Evolutionary conservation across 1,140 invertebrate species (phyloP), one percentile per base, ranked within the genome.

Genomic region (Nasonia longicornis): DNA sequence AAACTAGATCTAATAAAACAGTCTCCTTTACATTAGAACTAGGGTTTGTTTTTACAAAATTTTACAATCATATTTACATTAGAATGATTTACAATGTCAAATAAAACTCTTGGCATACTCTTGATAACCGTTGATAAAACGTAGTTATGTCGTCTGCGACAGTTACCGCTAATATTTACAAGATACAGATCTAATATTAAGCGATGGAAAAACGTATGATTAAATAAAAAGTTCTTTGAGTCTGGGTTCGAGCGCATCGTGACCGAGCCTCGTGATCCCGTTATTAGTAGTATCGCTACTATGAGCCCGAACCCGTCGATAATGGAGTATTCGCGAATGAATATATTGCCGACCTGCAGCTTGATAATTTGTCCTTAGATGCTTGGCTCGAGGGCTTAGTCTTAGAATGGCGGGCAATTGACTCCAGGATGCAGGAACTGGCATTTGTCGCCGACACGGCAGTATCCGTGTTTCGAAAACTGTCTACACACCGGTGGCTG

Each of bases 361-460:
- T 73, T 6, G 20, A 64, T 77, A 72, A 52, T 67, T 80, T 80
- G 58, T 26, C 26, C 26, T 2, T 29, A 29, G 22, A 67, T 31
- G 6, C 10, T 67, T 67, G 12, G 22, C 64, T 67, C 64, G 7
- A 29, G 14, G 31, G 2, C 64, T 45, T 29, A 45, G 16, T 58
- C 79, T 90, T 84, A 90, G 84, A 89, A 91, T 31, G 90, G 90
- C 35, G 92, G 92, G 84, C 92, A 92, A 89, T 94, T 94, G 20
- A 93, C 93, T 81, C 93, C 93, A 31, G 95, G 95, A 91, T 96
- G 95, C 83, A 96, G 89, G 87, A 94, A 96, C 72, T 94, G 93
- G 88, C 95, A 96, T 84, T 94, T 95, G 79, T 95, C 95, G 26
- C 94, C 94, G 85, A 95, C 92, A 77, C 95, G 90, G 89, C 95